Base-by-base conservation (phyloP, 2,797 vertebrate genomes). In the Taeniopygia guttata region DNA sequence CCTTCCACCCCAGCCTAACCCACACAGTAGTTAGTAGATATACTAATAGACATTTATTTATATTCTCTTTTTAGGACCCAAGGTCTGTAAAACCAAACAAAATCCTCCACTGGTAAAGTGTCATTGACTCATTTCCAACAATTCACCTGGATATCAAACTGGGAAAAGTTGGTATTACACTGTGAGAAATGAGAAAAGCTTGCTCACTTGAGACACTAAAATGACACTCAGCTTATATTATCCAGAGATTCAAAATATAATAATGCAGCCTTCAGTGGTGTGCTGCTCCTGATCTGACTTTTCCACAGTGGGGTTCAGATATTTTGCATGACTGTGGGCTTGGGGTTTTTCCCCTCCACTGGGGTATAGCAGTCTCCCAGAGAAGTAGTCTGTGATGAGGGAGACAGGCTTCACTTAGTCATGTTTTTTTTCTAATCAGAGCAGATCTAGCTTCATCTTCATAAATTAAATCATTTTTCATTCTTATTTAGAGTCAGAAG, bases 1-100 rank as follows among this genome's bases (percentile, higher is more conserved):
- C 66, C 23, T 63, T 75, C 30, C 18, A 66, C 36, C n/a, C 21
- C 21, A 90, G 23, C 46, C 78, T 95, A 95, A 82, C 30, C 63
- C 84, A 68, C 22, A 63, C 3, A 40, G 51, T 11, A 80, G 42
- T 62, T 94, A 93, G 54, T 70, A 94, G 73, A 30, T 42, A 77
- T 34, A 92, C 40, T 70, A 63, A 36, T 0, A 87, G 67, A 64
- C 36, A 72, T 87, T 70, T 73, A 93, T 54, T 51, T 55, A 63
- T 76, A 68, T 54, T 42, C 6, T 77, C 54, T 60, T 87, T 92
- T 66, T 77, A 76, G 60, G 52, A 80, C 70, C 59, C 2, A 4
- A 89, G 42, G 42, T 73, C 91, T 91, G 87, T 74, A 48, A 92
- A 95, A 84, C 43, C 63, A 94, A 94, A 92, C 43, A 90, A 46